phyloP scores from a whole-genome alignment of 2,888 invertebrate genomes.

The Tenodera sinensis region DNA sequence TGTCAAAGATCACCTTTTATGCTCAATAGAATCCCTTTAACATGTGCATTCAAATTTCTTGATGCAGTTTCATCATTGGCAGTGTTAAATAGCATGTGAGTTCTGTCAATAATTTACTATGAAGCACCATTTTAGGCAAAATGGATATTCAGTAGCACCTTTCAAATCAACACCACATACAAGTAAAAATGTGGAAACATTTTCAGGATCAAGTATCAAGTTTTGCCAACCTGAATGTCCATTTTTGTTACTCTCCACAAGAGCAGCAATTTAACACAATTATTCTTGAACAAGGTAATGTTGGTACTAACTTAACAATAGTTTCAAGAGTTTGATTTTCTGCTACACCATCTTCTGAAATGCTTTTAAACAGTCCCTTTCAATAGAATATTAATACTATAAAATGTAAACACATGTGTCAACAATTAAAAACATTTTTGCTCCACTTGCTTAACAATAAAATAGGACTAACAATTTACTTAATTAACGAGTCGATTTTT shows the following conservation, averaged over 20 bases:
- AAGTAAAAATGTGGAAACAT: background rate
- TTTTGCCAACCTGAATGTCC: background rate
- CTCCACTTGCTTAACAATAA: too few relatives aligned
- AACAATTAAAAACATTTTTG: too few relatives aligned
- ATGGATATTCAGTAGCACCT: background rate
- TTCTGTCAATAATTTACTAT: background rate
- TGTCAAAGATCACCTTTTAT: background rate
- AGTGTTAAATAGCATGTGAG: background rate
- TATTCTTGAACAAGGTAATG: background rate
- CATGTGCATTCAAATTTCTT: background rate
- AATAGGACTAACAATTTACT: too few relatives aligned
- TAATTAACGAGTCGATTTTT: too few relatives aligned
- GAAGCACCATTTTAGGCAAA: background rate
- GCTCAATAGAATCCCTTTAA: background rate
- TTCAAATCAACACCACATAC: background rate
- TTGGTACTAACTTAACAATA: too few relatives aligned
- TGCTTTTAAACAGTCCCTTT: too few relatives aligned
- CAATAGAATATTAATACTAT: too few relatives aligned
- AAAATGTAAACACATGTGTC: too few relatives aligned
- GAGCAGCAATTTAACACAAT: background rate
- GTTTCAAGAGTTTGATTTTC: too few relatives aligned
- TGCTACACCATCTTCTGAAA: too few relatives aligned
- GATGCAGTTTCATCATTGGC: constrained; percentile 2
- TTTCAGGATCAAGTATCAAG: background rate
- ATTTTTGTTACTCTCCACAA: background rate